phyloP scores from a whole-genome alignment of 2,113 vertebrate species.

The Cygnus buccinator region DNA sequence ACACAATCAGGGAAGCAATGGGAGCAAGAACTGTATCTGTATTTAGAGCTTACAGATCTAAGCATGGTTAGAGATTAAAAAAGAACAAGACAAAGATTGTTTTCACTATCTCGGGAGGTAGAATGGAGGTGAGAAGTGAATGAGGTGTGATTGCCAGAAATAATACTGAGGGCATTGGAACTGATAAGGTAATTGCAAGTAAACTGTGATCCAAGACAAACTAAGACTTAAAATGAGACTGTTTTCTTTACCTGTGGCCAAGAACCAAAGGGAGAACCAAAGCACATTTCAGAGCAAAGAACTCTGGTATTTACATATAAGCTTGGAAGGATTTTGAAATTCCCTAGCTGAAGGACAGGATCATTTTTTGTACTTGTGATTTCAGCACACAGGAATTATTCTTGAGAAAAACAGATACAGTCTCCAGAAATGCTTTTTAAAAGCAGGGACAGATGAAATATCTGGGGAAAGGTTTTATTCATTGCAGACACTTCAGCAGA shows the following conservation, averaged over 20 bases:
- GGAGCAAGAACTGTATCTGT: not conserved
- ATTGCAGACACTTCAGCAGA: not conserved
- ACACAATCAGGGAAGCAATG: not conserved
- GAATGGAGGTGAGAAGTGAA: not conserved
- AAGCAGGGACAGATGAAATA: not conserved
- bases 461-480: constrained; percentile 20
- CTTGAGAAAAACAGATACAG: not conserved
- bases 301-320: not conserved
- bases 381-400: constrained; percentile 39
- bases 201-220: constrained; percentile 4
- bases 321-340: constrained; percentile 34
- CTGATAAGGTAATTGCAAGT: not conserved
- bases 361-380: constrained; percentile 27
- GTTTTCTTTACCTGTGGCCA: constrained; percentile 8
- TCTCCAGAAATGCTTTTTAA: constrained; percentile 20
- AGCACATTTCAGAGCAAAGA: not conserved
- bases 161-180: not conserved
- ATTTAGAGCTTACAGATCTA: not conserved
- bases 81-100: not conserved
- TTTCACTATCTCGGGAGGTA: not conserved
- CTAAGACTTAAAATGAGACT: constrained; percentile 2
- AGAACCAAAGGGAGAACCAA: not conserved
- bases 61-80: not conserved
- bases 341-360: constrained; percentile 9
- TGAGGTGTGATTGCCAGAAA: not conserved